phyloP scores from a whole-genome alignment of 2,797 vertebrate species.

The Pristis pectinata region DNA sequence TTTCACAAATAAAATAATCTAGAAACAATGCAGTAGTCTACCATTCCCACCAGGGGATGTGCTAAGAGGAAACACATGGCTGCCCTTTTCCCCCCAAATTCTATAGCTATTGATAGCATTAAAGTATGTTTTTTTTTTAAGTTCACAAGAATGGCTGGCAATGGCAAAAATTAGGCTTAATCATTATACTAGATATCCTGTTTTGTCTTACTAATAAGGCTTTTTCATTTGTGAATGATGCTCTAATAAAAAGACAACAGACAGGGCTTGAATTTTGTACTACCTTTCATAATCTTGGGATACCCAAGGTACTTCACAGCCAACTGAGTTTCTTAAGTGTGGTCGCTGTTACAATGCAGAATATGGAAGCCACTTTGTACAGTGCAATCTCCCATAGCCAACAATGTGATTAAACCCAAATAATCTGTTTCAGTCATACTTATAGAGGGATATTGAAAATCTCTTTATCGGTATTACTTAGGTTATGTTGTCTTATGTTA shows the following conservation, averaged over 20 bases:
- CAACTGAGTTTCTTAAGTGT: no score
- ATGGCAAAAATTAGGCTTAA: not conserved
- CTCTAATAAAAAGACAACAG: not conserved
- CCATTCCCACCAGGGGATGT: not conserved
- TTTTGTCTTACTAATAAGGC: not conserved
- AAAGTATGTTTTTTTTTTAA: not conserved
- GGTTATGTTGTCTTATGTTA: not conserved
- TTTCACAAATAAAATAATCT: not conserved
- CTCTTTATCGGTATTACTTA: no score
- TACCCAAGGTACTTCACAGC: no score
- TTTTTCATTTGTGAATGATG: not conserved
- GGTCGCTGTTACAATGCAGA: no score
- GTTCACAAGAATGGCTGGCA: not conserved
- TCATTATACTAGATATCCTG: not conserved
- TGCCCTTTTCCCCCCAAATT: not conserved
- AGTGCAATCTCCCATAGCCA: no score
- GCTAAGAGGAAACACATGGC: not conserved
- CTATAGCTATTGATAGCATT: not conserved
- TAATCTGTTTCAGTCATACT: no score
- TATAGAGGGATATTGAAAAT: no score
- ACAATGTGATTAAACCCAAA: no score
- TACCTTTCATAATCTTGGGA: no score
- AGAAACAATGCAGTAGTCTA: not conserved
- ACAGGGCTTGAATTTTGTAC: no score
- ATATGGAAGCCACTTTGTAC: no score